Conservation (phyloP, 2,797 vertebrate species). For the Gallirallus australis region DNA sequence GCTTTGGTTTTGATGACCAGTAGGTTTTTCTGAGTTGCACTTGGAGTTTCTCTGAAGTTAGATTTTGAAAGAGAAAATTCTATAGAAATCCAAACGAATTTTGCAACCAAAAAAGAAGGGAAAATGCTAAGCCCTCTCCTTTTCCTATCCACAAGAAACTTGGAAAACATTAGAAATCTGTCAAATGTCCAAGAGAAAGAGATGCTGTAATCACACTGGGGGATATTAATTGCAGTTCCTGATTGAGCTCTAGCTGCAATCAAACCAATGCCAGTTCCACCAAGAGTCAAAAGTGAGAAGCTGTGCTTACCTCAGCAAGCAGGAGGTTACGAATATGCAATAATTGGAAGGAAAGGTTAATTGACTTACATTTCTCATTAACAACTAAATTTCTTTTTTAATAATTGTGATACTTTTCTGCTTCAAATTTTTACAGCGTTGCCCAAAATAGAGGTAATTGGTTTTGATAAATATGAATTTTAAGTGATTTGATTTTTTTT, state of each 20-base stretch:
- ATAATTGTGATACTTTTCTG: background rate
- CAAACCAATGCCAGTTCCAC: background rate
- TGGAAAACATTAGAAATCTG: background rate
- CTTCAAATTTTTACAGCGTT: background rate
- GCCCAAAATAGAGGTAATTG: background rate
- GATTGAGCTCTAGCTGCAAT: background rate
- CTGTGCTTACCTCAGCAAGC: background rate
- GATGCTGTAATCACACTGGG: background rate
- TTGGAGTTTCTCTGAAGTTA: background rate
- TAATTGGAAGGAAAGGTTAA: conserved; percentile 6
- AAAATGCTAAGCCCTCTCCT: background rate
- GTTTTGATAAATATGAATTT: background rate
- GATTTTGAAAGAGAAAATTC: background rate
- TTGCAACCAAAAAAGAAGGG: background rate
- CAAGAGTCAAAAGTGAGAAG: background rate
- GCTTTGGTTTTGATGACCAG: background rate
- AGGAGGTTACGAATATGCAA: background rate
- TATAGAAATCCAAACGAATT: background rate
- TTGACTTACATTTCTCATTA: background rate
- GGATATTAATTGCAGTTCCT: background rate
- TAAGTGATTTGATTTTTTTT: background rate
- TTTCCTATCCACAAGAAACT: background rate
- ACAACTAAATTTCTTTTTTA: background rate
- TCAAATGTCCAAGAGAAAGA: background rate
- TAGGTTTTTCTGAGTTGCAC: background rate